Evolutionary conservation across 1,140 invertebrate genomes (phyloP).

Genomic region (Eriosoma lanigerum): DNA sequence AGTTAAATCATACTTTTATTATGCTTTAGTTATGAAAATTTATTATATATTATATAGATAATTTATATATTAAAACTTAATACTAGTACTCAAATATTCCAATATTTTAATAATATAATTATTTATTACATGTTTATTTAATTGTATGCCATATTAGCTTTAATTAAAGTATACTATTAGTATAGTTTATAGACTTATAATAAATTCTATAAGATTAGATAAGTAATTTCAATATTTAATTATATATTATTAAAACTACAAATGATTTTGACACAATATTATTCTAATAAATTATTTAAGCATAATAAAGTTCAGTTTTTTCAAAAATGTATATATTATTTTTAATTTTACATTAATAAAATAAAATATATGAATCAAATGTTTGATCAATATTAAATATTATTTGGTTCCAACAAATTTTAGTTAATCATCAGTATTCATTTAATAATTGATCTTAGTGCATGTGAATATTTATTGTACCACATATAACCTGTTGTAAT

Average conservation of each 20-base stretch:
- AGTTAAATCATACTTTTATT: neutral
- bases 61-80: neutral
- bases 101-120: slow-evolving; percentile 3
- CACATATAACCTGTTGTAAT: slow-evolving; percentile 55
- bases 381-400: neutral
- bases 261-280: too few species aligned
- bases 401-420: neutral
- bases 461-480: slow-evolving; percentile 54
- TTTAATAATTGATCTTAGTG: slow-evolving; percentile 35
- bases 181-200: too few species aligned
- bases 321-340: slow-evolving; percentile 2
- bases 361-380: neutral
- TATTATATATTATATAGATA: slow-evolving; percentile 14
- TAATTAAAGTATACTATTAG: neutral
- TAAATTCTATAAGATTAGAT: neutral
- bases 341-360: slow-evolving; percentile 1
- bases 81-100: neutral
- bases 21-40: neutral
- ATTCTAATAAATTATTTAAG: slow-evolving; percentile 1
- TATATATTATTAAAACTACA: neutral
- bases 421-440: neutral
- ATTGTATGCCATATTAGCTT: slow-evolving; percentile 24
- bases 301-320: slow-evolving; percentile 29
- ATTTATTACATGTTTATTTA: neutral
- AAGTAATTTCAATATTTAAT: neutral